phyloP scores from a whole-genome alignment of 2,113 vertebrate genomes.

The Oncorhynchus mykiss region DNA sequence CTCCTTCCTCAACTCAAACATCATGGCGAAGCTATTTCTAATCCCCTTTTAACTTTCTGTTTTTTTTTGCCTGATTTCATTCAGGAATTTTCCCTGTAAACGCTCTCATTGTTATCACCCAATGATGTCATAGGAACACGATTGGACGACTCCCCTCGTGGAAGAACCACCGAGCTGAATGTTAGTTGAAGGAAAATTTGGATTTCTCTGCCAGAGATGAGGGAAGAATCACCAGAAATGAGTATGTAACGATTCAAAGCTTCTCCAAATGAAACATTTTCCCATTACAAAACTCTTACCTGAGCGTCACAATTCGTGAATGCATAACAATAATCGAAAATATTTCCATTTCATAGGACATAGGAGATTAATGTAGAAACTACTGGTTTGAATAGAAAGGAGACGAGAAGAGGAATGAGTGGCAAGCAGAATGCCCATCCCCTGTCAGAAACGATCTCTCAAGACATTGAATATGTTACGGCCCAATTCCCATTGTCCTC shows the following conservation, averaged over 20 bases:
- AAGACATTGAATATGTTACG: constrained; percentile 20
- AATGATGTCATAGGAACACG: constrained; percentile 63
- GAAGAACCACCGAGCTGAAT: constrained; percentile 22
- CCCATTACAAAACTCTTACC: constrained; percentile 42
- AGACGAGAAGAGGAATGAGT: constrained; percentile 44
- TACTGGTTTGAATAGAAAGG: constrained; percentile 47
- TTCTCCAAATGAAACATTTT: constrained; percentile 27
- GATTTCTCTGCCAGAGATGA: constrained; percentile 51
- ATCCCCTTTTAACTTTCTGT: constrained; percentile 61
- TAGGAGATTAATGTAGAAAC: constrained; percentile 35
- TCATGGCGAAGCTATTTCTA: constrained; percentile 54
- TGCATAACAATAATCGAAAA: constrained; percentile 33
- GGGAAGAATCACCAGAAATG: constrained; percentile 58
- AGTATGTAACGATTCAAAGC: constrained; percentile 18
- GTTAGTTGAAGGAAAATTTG: constrained; percentile 52
- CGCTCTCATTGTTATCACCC: constrained; percentile 47
- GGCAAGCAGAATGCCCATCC: constrained; percentile 15
- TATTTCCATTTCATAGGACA: constrained; percentile 27
- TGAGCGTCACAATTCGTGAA: neutral
- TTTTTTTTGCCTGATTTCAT: constrained; percentile 45
- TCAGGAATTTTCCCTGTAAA: constrained; percentile 51
- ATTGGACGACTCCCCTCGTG: constrained; percentile 54
- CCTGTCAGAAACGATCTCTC: constrained; percentile 35
- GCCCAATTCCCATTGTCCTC: constrained; percentile 52
- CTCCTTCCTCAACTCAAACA: constrained; percentile 28